Evolutionary conservation across 2,797 vertebrate genomes (phyloP).

Genomic region (Thaleichthys pacificus): DNA sequence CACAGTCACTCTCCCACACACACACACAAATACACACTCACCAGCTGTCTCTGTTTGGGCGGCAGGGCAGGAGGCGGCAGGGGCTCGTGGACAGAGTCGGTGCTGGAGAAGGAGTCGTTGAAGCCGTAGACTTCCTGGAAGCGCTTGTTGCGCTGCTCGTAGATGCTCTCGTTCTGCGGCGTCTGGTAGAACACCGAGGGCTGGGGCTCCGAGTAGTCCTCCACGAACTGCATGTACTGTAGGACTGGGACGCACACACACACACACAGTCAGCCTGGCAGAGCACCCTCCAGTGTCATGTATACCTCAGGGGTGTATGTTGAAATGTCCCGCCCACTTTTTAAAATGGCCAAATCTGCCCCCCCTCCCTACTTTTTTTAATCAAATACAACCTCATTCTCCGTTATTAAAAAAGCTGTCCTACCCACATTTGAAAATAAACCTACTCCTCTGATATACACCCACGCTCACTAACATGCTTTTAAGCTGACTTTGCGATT

Average conservation of each 20-base stretch:
- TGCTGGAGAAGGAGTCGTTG: constrained; percentile 87
- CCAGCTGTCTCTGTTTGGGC: constrained; percentile 96
- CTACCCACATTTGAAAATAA: too few species aligned
- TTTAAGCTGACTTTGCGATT: too few species aligned
- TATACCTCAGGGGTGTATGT: too few species aligned
- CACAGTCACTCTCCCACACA: background rate
- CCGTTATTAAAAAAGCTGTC: too few species aligned
- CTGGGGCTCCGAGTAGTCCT: constrained; percentile 98
- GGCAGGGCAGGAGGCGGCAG: constrained; percentile 89
- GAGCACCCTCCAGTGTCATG: background rate
- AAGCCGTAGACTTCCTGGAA: constrained; percentile 95
- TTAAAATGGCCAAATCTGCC: too few species aligned
- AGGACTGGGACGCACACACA: constrained; percentile 76
- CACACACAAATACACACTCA: constrained; percentile 81
- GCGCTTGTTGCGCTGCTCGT: constrained; percentile 93
- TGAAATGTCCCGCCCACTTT: too few species aligned
- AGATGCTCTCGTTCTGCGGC: constrained; percentile 95
- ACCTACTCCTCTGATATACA: too few species aligned
- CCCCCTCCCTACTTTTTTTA: too few species aligned
- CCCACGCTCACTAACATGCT: too few species aligned
- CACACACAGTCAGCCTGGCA: background rate
- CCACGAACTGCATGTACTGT: constrained; percentile 98
- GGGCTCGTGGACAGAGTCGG: constrained; percentile 80
- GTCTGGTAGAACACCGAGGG: constrained; percentile 98
- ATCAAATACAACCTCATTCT: too few species aligned